Evolutionary conservation across 2,113 vertebrate genomes (phyloP), one percentile per base, ranked within the genome.

Genomic region (Cochlearius cochlearius): DNA sequence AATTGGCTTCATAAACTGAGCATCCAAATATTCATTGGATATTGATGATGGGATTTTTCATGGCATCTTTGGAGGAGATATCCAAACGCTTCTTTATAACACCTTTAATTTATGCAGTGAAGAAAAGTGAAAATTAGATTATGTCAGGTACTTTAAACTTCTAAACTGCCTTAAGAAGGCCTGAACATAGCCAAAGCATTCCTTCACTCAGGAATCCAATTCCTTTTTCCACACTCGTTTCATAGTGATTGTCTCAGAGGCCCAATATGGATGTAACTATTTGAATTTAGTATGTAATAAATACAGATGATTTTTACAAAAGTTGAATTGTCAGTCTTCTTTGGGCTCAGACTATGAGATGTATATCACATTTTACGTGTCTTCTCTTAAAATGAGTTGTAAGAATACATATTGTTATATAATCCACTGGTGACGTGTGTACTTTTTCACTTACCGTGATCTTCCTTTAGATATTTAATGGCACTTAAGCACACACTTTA

Each of bases 261-360:
- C 23, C 67, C 19, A 56, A 21, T 27, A 73, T 23, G 1, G 21
- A 36, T 77, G 13, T 13, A 66, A 52, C 3, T 30, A 9, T 47
- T 85, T 53, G 9, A 66, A 66, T 36, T 72, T 34, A 49, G 2
- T 20, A n/a, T 27, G 5, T 7, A 69, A 76, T 72, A 45, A 59
- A 75, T 11, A 16, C 2, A 63, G 25, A 21, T 69, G 5, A 86
- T 59, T 93, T 96, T 96, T 91, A 69, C 78, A 67, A 74, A 96
- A 92, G 32, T 83, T 86, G 52, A 91, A 69, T 85, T 96, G 49
- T 89, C 82, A 92, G 55, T 59, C 79, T 94, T 93, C 77, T 95
- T 71, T 97, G 87, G 72, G 53, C 63, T 72, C 69, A 67, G 63
- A 39, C 38, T 92, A 23, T 83, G 52, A 76, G 7, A 74, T 82